Conservation (phyloP, 2,888 invertebrate species). For the Agrochola circellaris region DNA sequence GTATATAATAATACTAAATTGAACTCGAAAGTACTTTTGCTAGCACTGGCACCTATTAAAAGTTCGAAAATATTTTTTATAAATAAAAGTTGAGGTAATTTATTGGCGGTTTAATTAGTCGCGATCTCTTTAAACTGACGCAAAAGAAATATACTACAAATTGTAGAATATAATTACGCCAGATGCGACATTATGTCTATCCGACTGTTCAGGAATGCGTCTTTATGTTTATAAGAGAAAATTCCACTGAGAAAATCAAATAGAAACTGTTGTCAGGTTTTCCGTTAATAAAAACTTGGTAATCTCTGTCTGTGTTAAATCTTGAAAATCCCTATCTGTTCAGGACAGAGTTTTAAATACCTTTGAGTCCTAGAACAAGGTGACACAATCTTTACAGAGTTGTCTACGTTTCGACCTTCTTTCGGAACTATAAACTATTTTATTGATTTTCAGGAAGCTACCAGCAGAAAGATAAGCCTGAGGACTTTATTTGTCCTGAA, state of each 20-base stretch:
- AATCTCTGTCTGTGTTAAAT: constrained; percentile 33
- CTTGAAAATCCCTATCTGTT: constrained; percentile 47
- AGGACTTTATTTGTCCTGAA: constrained; percentile 95
- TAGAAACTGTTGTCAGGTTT: constrained; percentile 57
- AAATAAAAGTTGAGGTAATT: background rate
- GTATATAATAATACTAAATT: constrained; percentile 56
- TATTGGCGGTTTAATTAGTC: constrained; percentile 18
- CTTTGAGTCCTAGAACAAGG: constrained; percentile 14
- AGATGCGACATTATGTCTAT: constrained; percentile 25
- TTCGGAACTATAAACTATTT: constrained; percentile 28
- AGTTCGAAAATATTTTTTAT: constrained; percentile 20
- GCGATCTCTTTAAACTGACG: background rate
- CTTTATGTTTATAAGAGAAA: constrained; percentile 56
- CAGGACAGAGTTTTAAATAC: constrained; percentile 58
- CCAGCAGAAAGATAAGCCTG: constrained; percentile 88
- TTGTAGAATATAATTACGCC: background rate
- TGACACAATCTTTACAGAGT: constrained; percentile 35
- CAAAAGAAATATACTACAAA: constrained; percentile 1
- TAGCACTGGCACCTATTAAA: constrained; percentile 40
- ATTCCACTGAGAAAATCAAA: constrained; percentile 54
- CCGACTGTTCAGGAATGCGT: constrained; percentile 48
- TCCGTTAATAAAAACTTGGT: constrained; percentile 57
- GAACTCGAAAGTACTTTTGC: constrained; percentile 48
- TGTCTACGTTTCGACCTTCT: constrained; percentile 1
- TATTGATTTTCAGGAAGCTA: constrained; percentile 80